Evolutionary conservation across 2,888 invertebrate genomes (phyloP), one percentile per base, ranked within the genome.

Genomic region (Tiliacea citrago): DNA sequence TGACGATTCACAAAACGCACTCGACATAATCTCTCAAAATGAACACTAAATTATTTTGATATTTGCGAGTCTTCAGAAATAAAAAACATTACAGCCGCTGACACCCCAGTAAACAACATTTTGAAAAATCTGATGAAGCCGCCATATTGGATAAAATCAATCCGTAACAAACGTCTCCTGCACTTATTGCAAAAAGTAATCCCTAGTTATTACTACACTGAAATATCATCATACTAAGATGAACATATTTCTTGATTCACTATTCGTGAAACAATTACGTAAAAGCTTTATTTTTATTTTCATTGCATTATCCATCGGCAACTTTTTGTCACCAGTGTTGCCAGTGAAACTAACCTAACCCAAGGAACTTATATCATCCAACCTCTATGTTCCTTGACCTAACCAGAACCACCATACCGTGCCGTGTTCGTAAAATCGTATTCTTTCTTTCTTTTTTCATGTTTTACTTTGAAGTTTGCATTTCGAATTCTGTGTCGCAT

Each of bases 101-200:
- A 83, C 82, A 87, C 86, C 84, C 88, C 88, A 81, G 89, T 92
- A 92, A 92, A 92, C 91, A 91, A 90, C 84, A 83, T 58, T 78
- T 86, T 84, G 84, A 88, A 89, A 88, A 89, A 90, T 87, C 83
- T 82, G 88, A 75, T 86, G 81, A 87, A 90, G 91, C 91, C 90
- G 94, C 94, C 94, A 94, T 94, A 91, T 93, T 94, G 93, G 88
- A 91, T 85, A 70, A 73, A 75, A 84, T 83, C 82, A 83, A 77
- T 82, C 81, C 80, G 77, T 76, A 71, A 76, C 77, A 72, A 81
- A 80, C 81, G 89, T 90, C 82, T 90, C 75, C 79, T 39, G 58
- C 79, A 62, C 73, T 9, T 63, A 69, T 7, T 62, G 63, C 66
- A 62, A 76, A 79, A 73, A 70, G 61, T 72, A 88, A 88, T 88